phyloP scores from a whole-genome alignment of 2,113 vertebrate species.

The Myocastor coypus region DNA sequence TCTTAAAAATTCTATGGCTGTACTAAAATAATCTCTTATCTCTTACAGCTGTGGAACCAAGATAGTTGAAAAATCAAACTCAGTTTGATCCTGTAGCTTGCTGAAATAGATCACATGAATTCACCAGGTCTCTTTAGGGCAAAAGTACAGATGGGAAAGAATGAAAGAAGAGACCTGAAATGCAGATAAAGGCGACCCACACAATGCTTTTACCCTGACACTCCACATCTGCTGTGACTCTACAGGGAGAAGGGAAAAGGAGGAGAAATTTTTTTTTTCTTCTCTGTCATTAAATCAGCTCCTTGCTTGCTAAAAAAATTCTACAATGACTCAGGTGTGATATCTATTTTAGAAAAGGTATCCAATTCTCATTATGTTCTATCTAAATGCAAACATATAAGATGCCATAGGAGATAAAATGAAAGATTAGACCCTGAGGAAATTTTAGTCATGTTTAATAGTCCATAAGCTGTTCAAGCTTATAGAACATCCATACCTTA shows the following conservation, averaged over 20 bases:
- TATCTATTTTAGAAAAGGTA: neutral
- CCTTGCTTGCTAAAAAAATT: neutral
- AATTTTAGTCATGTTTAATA: neutral
- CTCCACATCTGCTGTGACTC: neutral
- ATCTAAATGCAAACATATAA: neutral
- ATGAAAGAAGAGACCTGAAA: neutral
- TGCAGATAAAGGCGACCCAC: neutral
- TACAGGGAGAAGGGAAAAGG: neutral
- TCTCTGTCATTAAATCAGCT: neutral
- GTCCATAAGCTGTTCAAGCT: neutral
- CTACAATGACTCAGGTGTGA: neutral
- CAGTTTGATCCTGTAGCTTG: conserved; percentile 50
- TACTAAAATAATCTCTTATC: conserved; percentile 53
- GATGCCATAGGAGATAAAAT: neutral
- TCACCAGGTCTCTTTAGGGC: conserved; percentile 15
- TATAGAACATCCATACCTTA: neutral
- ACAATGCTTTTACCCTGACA: neutral
- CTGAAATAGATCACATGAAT: conserved; percentile 45
- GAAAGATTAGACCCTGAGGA: neutral
- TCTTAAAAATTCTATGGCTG: neutral
- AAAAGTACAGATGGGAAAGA: neutral
- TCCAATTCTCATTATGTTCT: neutral
- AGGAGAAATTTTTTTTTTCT: neutral
- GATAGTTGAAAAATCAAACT: conserved; percentile 52
- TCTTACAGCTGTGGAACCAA: neutral